Base-by-base conservation (phyloP, 2,888 invertebrate species). In the Drosophila parthenogenetica region DNA sequence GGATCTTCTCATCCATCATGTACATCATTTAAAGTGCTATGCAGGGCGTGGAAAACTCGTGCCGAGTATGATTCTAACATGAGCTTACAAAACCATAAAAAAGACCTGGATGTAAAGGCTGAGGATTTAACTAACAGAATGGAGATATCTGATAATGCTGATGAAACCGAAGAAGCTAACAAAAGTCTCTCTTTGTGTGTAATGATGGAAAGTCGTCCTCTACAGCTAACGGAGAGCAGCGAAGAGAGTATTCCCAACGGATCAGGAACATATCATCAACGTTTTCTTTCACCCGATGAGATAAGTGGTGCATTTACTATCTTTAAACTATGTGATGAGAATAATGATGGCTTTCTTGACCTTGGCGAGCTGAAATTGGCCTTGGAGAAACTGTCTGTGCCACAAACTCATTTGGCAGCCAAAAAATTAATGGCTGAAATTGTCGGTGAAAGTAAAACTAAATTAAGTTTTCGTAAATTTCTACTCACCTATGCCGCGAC, bases 351-450 rank as follows among this genome's bases (percentile, higher is more conserved):
- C 8, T 71, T 32, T 5, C 59, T 83, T 11, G 58, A 62, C 3
- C 35, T 83, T n/a, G 0, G 22, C 0, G 72, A 79, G 5, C 49
- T 83, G 1, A 86, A 80, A n/a, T 19, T 76, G 8, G 62, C 73
- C 2, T 50, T 83, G 35, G 86, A 83, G 39, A 74, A 68, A 22
- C 59, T 86, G 5, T 58, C 69, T 4, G 50, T 83, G 35, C 86
- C 83, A 1, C 83, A 86, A 35, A 86, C 83, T 0, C 83, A 86
- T 50, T 13, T 80, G 46, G 69, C 46, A 1, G 61, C 69, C 5
- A 83, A 86, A 16, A 17, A 49, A 2, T 5, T 77, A 0, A 76
- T 86, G 66, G 35, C 58, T 5, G 29, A 72, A 16, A 39, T 62
- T 5, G 65, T 35, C 4, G 78, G 72, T 1, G 35, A 37, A 0